Base-by-base conservation (phyloP, 2,888 invertebrate species). In the Lacanobia wlatinum region DNA sequence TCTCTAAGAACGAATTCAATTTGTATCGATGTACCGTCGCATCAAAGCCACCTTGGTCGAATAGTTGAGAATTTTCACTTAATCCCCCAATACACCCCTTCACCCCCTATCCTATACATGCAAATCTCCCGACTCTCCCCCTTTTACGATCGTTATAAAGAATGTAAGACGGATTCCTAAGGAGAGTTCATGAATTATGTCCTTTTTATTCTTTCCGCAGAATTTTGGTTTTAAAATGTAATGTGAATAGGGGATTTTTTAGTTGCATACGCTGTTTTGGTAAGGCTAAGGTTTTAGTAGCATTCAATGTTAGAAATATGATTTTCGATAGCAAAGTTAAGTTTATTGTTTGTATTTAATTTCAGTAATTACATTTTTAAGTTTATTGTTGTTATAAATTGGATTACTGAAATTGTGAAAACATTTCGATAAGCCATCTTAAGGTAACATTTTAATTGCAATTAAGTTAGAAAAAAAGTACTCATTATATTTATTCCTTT, bases 111-210 rank as follows among this genome's bases (percentile, higher is more conserved):
- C 88, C 87, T 18, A 81, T 85, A 87, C 88, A 93, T 94, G 92
- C 92, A 94, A 93, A 93, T 92, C 90, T 84, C 84, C 88, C 86
- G 70, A 43, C 48, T 65, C 76, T 84, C 87, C 86, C 77, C 70
- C 63, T 84, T 91, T 91, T 90, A 90, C 88, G 90, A 90, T 89
- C 90, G 90, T 89, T 91, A 90, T 89, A 90, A 91, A 91, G 88
- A 89, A 91, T 88, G 87, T 85, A 87, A 92, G 90, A 88, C 78
- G 88, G 81, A 91, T 90, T 91, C 83, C 88, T 89, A 87, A 78
- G 73, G 53, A 80, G 76, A 87, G 82, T 89, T 88, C 77, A 72
- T 84, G 80, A 76, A 79, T 84, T 82, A 84, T 84, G 67, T 61
- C 40, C 73, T 56, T 78, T 76, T 82, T 84, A 83, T 74, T 71